Evolutionary conservation across 2,888 invertebrate species (phyloP), one percentile per base, ranked within the genome.

Genomic region (Lumbricus terrestris): DNA sequence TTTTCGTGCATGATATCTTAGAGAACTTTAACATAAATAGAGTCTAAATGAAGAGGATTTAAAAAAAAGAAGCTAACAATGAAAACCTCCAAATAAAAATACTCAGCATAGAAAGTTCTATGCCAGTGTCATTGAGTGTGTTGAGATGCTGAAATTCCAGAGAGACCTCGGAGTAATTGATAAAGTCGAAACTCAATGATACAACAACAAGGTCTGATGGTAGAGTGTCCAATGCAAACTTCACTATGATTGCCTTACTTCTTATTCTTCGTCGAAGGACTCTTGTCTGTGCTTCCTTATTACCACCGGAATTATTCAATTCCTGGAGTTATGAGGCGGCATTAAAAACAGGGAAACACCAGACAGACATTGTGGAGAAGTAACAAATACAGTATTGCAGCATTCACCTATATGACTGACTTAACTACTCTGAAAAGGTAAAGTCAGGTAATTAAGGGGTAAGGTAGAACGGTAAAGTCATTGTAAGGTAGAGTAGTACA

Each of bases 241-340:
- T 69, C 69, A 1, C 11, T 11, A 1, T n/a, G n/a, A 69, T 35
- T 35, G 37, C 23, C 85, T 85, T 85, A 85, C 85, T 34, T 85
- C 85, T 85, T 29, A 85, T 85, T 20, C 85, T 34, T 35, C 85
- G 34, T 85, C 85, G 85, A 35, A 85, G 34, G 23, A 85, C 16
- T 85, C 85, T 16, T 0, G 85, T 23, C 37, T n/a, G 85, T 8
- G 85, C 13, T 37, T 85, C 85, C 85, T 85, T 85, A 85, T 85
- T 85, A 34, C 85, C 85, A 13, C 5, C 85, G 20, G 37, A 35
- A 85, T 34, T 85, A 85, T 37, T 85, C 37, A 35, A 34, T 35
- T 85, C 85, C 85, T 85, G 85, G 85, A 85, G 34, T 85, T 85
- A 85, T 85, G 85, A 23, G 85, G 15, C 0, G n/a, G 85, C 85